Evolutionary conservation across 1,140 invertebrate species (phyloP).

Genomic region (Cherax destructor): DNA sequence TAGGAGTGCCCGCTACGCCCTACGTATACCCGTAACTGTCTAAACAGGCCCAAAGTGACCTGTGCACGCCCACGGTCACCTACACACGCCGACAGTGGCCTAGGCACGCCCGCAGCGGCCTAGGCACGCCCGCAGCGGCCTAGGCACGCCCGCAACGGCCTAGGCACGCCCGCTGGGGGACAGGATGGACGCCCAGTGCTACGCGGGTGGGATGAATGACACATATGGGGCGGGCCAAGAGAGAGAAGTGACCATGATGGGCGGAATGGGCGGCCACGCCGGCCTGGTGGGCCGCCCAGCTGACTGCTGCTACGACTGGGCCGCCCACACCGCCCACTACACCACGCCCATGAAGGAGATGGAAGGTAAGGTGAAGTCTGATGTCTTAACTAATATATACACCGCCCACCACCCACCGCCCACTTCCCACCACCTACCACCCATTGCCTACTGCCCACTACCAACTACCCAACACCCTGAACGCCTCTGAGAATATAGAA

Average conservation of each 20-base stretch:
- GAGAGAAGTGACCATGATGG: constrained; percentile 44
- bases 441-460: not conserved
- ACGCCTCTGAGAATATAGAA: not conserved
- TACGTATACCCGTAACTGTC: no score
- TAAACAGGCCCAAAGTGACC: no score
- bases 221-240: constrained; percentile 16
- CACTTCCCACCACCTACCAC: not conserved
- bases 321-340: constrained; percentile 37
- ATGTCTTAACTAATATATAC: not conserved
- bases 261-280: constrained; percentile 15
- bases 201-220: constrained; percentile 17
- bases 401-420: not conserved
- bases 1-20: no score
- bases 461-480: not conserved
- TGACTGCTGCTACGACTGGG: constrained; percentile 56
- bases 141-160: no score
- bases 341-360: constrained; percentile 60
- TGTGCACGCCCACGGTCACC: not conserved
- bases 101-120: not conserved
- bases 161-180: not conserved
- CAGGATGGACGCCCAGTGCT: constrained; percentile 56
- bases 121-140: not conserved
- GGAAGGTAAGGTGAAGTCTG: constrained; percentile 31
- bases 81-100: not conserved
- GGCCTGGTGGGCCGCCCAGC: not conserved